phyloP scores from a whole-genome alignment of 2,113 vertebrate species.

The Spheniscus mendiculus region DNA sequence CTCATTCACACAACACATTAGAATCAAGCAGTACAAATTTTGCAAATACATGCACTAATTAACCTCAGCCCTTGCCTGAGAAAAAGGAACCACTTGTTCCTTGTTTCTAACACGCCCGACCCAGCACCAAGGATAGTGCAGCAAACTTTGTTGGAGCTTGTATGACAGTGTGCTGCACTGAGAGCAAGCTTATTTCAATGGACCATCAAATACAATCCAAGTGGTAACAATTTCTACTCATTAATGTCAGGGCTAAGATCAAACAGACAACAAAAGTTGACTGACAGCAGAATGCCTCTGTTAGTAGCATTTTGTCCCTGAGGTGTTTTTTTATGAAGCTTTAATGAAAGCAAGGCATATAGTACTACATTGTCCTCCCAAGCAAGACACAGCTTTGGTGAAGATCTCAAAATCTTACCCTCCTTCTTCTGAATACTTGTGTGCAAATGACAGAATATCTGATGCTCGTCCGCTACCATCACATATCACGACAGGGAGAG shows the following conservation, averaged over 20 bases:
- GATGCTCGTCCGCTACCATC: slow-evolving; percentile 94
- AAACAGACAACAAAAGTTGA: background rate
- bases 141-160: background rate
- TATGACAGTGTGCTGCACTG: background rate
- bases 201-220: background rate
- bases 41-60: background rate
- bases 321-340: background rate
- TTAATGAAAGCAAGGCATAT: background rate
- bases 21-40: background rate
- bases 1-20: background rate
- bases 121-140: background rate
- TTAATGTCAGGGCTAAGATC: background rate
- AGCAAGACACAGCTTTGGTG: background rate
- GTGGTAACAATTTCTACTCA: background rate
- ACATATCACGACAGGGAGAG: slow-evolving; percentile 95
- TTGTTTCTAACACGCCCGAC: background rate
- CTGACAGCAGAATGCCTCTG: background rate
- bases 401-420: slow-evolving; percentile 78
- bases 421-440: slow-evolving; percentile 93
- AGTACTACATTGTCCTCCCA: background rate
- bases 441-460: slow-evolving; percentile 94
- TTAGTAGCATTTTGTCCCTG: background rate
- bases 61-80: background rate
- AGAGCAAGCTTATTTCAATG: background rate
- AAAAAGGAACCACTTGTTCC: background rate